Conservation (phyloP, 2,797 vertebrate species). For the Mastacembelus armatus region DNA sequence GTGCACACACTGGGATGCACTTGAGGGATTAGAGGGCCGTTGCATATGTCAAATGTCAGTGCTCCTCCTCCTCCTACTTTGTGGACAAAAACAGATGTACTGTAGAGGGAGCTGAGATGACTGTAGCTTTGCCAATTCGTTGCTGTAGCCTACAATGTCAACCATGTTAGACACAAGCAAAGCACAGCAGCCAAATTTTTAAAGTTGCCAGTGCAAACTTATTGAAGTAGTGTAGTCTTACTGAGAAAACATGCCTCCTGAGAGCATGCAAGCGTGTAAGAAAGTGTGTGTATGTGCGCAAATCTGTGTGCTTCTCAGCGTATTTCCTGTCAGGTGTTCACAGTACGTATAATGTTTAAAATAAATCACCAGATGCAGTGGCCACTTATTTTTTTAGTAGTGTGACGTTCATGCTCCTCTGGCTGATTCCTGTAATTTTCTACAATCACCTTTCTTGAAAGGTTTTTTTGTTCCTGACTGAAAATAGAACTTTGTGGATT, state of each 20-base stretch:
- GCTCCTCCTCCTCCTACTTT: constrained; percentile 71
- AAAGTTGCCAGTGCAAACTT: constrained; percentile 22
- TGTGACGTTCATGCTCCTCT: constrained; percentile 15
- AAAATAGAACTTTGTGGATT: constrained; percentile 33
- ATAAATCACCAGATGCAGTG: constrained; percentile 47
- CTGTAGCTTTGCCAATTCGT: constrained; percentile 27
- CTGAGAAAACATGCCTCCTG: background rate
- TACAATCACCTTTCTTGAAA: constrained; percentile 38
- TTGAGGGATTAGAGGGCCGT: constrained; percentile 65
- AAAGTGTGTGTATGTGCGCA: background rate
- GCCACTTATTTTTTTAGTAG: constrained; percentile 4
- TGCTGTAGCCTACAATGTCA: constrained; percentile 42
- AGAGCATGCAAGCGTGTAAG: constrained; percentile 9
- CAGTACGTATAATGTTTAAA: constrained; percentile 10
- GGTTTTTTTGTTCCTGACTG: constrained; percentile 14
- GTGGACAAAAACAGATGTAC: constrained; percentile 67
- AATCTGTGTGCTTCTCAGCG: background rate
- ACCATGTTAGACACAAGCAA: constrained; percentile 49
- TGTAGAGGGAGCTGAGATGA: constrained; percentile 38
- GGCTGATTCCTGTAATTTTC: constrained; percentile 56
- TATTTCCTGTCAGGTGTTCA: constrained; percentile 29
- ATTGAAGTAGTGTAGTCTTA: constrained; percentile 1
- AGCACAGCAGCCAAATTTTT: constrained; percentile 19
- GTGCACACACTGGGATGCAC: constrained; percentile 44
- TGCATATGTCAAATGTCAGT: constrained; percentile 75